Percentiles rank a stretch among this genome's conserved stretches.
Evolutionary conservation across 2,888 invertebrate genomes (phyloP).

Genomic region (Limnephilus lunatus): DNA sequence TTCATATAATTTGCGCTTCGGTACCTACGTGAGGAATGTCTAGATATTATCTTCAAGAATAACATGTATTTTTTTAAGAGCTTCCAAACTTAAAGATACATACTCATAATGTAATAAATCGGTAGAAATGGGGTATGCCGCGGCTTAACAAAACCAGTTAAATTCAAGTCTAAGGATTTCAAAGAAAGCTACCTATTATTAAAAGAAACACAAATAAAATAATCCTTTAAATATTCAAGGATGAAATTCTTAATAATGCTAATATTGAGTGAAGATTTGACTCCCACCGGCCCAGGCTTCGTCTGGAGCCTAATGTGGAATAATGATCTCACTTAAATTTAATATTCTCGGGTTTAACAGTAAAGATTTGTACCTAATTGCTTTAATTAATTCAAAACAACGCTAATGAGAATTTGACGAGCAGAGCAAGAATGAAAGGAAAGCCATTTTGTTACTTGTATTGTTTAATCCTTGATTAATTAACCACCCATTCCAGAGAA

Average conservation of each 20-base stretch:
- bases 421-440: constrained; percentile 36
- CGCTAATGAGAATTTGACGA: constrained; percentile 58
- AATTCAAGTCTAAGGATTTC: not conserved
- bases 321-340: constrained; percentile 36
- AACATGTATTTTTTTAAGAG: too few species aligned
- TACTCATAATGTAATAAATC: too few species aligned
- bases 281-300: not conserved
- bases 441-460: constrained; percentile 35
- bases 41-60: too few species aligned
- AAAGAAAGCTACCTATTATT: not conserved
- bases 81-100: too few species aligned
- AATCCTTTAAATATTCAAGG: not conserved
- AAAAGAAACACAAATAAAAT: not conserved
- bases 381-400: constrained; percentile 50
- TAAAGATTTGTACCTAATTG: constrained; percentile 51
- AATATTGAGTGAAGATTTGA: constrained; percentile 8
- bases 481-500: not conserved
- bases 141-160: not conserved
- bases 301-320: constrained; percentile 22
- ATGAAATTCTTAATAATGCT: constrained; percentile 1
- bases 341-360: constrained; percentile 32
- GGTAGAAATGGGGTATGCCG: too few species aligned
- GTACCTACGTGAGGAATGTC: too few species aligned
- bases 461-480: constrained; percentile 39
- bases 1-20: too few species aligned